Evolutionary conservation across 2,113 vertebrate species (phyloP).

Genomic region (Paralichthys olivaceus): DNA sequence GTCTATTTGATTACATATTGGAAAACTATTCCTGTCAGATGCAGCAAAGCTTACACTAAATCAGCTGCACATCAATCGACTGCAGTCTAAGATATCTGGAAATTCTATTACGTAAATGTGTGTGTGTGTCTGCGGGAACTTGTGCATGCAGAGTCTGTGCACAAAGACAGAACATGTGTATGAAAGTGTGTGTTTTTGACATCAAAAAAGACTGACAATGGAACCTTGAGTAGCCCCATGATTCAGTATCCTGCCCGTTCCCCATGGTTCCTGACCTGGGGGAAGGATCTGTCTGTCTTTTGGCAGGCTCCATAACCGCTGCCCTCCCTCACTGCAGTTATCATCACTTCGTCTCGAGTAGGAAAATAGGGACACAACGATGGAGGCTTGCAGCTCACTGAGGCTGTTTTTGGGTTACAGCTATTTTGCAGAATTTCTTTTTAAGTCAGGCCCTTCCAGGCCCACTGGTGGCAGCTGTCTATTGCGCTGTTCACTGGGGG

Average conservation of each 20-base stretch:
- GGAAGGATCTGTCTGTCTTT: slow-evolving; percentile 68
- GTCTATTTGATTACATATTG: slow-evolving; percentile 38
- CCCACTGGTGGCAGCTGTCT: slow-evolving; percentile 78
- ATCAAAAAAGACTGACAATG: slow-evolving; percentile 64
- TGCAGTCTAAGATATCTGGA: slow-evolving; percentile 43
- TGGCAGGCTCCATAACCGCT: slow-evolving; percentile 62
- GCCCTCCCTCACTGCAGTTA: slow-evolving; percentile 64
- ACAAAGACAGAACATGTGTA: slow-evolving; percentile 61
- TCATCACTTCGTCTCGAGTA: slow-evolving; percentile 73
- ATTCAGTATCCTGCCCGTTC: slow-evolving; percentile 68
- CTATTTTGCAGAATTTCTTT: slow-evolving; percentile 76
- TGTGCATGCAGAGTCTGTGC: slow-evolving; percentile 39
- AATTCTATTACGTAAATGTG: slow-evolving; percentile 35
- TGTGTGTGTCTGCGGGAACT: slow-evolving; percentile 17
- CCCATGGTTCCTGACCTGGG: slow-evolving; percentile 67
- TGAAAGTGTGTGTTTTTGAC: slow-evolving; percentile 69
- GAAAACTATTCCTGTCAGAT: slow-evolving; percentile 23
- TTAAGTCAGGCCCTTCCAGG: slow-evolving; percentile 78
- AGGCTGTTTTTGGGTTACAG: slow-evolving; percentile 77
- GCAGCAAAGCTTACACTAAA: not conserved
- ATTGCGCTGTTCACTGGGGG: slow-evolving; percentile 81
- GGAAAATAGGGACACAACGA: slow-evolving; percentile 67
- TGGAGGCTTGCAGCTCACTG: slow-evolving; percentile 56
- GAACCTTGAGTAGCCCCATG: slow-evolving; percentile 59
- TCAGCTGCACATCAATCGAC: slow-evolving; percentile 25